Conservation (phyloP, 2,888 invertebrate species). For the Mactromeris polynyma region DNA sequence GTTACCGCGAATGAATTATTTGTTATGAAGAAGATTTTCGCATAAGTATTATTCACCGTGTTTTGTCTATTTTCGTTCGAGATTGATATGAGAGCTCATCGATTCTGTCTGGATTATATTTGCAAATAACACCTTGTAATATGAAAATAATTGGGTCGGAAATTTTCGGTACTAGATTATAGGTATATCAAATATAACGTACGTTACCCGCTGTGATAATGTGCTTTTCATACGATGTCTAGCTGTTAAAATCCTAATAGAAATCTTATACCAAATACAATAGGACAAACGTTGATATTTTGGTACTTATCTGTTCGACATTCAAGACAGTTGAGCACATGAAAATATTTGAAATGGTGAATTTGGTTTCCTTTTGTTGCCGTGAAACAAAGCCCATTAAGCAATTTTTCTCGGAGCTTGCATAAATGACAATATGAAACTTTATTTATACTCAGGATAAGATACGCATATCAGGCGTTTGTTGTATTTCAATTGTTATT, state of each 20-base stretch:
- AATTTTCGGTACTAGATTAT: not conserved
- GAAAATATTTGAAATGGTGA: too few species aligned
- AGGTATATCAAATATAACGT: not conserved
- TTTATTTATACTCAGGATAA: too few species aligned
- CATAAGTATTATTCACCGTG: not conserved
- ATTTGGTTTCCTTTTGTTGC: too few species aligned
- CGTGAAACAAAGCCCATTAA: too few species aligned
- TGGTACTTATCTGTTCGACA: too few species aligned
- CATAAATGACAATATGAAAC: too few species aligned
- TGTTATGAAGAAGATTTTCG: not conserved
- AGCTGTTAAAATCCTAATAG: not conserved
- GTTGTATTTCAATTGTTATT: too few species aligned
- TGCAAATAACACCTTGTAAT: not conserved
- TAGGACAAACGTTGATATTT: too few species aligned
- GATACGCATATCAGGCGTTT: too few species aligned
- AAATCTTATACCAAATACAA: too few species aligned
- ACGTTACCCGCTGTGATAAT: not conserved
- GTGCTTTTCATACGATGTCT: not conserved
- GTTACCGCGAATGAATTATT: not conserved
- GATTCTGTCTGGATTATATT: not conserved
- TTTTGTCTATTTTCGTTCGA: not conserved
- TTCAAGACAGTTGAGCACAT: too few species aligned
- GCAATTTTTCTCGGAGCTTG: too few species aligned
- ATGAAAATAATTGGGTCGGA: conserved; percentile 19
- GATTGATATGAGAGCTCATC: not conserved